Evolutionary conservation across 2,797 vertebrate species (phyloP).

Genomic region (Acanthurus lineatus): DNA sequence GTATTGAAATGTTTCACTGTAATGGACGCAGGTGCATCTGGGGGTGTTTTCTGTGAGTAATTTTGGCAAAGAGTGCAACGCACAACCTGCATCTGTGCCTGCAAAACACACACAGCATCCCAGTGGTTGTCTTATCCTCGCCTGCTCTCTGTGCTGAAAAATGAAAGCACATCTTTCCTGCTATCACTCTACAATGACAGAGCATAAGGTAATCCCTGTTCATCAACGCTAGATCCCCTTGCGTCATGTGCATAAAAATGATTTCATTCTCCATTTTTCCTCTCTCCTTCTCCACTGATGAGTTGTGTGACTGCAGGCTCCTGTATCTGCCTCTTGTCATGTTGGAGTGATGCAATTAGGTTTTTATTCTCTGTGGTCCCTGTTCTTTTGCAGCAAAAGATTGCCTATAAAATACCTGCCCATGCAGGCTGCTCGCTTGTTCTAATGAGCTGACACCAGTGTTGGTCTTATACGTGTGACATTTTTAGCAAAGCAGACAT

Average conservation of each 20-base stretch:
- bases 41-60: conserved; percentile 49
- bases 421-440: conserved; percentile 46
- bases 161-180: conserved; percentile 66
- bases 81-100: conserved; percentile 62
- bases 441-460: conserved; percentile 72
- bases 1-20: conserved; percentile 39
- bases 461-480: conserved; percentile 43
- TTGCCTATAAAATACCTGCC: conserved; percentile 74
- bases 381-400: conserved; percentile 64
- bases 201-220: conserved; percentile 69
- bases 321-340: conserved; percentile 72
- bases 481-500: conserved; percentile 52
- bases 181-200: conserved; percentile 67
- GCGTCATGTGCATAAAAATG: conserved; percentile 62
- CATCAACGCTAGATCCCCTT: conserved; percentile 55
- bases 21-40: conserved; percentile 56
- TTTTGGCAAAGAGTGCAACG: conserved; percentile 59
- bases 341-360: conserved; percentile 82
- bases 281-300: conserved; percentile 59
- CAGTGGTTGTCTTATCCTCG: conserved; percentile 44
- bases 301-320: conserved; percentile 73
- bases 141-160: conserved; percentile 50
- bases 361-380: conserved; percentile 66
- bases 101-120: conserved; percentile 52
- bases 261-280: conserved; percentile 57